phyloP scores from a whole-genome alignment of 2,888 invertebrate species.

The Drosophila quinaria region DNA sequence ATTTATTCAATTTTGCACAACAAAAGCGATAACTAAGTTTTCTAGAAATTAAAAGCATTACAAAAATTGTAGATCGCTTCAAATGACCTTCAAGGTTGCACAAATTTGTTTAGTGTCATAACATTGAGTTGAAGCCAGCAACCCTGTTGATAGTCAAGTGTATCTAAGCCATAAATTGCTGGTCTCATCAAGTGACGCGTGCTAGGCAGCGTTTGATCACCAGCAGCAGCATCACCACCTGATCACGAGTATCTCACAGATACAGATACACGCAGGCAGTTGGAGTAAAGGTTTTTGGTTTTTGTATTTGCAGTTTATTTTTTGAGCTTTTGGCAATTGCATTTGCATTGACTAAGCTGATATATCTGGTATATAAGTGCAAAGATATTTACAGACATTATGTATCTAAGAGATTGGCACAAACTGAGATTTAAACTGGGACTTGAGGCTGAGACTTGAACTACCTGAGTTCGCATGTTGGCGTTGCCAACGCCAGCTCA shows the following conservation, averaged over 20 bases:
- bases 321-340: conserved; percentile 38
- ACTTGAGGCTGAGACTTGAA: conserved; percentile 15
- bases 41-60: background rate
- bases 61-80: background rate
- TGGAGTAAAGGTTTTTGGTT: background rate
- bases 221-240: conserved; percentile 19
- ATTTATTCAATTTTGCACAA: too few species aligned
- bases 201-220: conserved; percentile 34
- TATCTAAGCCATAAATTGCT: conserved; percentile 47
- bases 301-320: conserved; percentile 2
- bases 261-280: conserved; percentile 18
- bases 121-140: background rate
- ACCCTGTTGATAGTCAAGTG: conserved; percentile 26
- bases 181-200: conserved; percentile 49
- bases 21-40: too few species aligned
- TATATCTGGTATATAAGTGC: conserved; percentile 22
- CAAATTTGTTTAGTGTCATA: conserved; percentile 3
- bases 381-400: conserved; percentile 21
- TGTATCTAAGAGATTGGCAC: conserved; percentile 12
- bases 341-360: conserved; percentile 44
- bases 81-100: background rate
- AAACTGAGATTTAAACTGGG: background rate
- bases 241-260: conserved; percentile 56
- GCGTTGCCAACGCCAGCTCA: conserved; percentile 21
- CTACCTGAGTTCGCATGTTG: conserved; percentile 55